Evolutionary conservation across 2,113 vertebrate genomes (phyloP), one percentile per base, ranked within the genome.

Genomic region (Brachyistius frenatus): DNA sequence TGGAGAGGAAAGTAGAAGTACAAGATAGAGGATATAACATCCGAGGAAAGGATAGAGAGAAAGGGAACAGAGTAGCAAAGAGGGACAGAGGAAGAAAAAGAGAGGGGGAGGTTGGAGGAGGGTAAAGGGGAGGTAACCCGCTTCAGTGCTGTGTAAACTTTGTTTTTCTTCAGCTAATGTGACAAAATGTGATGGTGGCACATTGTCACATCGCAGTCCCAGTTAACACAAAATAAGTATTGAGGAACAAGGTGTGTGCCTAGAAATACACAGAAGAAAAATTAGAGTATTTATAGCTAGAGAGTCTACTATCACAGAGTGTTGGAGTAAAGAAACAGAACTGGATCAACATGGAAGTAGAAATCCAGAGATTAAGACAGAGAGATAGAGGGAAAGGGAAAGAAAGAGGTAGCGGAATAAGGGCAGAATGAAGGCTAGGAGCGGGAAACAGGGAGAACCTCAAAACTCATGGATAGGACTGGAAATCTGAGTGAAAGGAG

Each of bases 141-240:
- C 95, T 96, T 96, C 94, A 95, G 94, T 95, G 95, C 96, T 96
- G 94, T 95, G 93, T 95, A 95, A 95, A 90, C 84, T 91, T 87
- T 84, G 78, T 89, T 96, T 93, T 92, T 91, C 89, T 95, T 94
- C 94, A 96, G 96, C 95, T 88, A 95, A 96, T 96, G 95, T 95
- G 96, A 96, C 94, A 90, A 95, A 96, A 97, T 97, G 96, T 94
- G 94, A 94, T 93, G 79, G 83, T 73, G 91, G 89, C 95, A 96
- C 95, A 95, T 95, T 94, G 96, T 96, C 97, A 97, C 97, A 98
- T 97, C 95, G 85, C 95, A 95, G 95, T 96, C 96, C 96, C 95
- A 94, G 95, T 93, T 95, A 95, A 93, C 94, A 93, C 87, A 93
- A 90, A 91, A 76, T 86, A 88, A 83, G 79, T 92, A 91, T 41